Conservation (phyloP, 2,888 invertebrate species). For the Lasioglossum figueresi region DNA sequence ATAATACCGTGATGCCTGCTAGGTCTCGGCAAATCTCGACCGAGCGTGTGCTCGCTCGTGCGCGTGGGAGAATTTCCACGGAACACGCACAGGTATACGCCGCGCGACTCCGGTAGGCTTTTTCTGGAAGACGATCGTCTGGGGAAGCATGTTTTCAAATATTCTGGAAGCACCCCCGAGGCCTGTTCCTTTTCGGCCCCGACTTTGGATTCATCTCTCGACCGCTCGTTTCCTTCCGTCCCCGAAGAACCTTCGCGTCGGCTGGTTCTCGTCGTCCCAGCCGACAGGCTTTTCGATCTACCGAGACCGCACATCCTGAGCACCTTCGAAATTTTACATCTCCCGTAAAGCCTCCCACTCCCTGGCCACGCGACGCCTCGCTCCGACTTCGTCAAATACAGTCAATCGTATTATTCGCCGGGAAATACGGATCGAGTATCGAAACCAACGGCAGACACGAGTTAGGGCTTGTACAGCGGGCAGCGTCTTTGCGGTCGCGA, state of each 20-base stretch:
- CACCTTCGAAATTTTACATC: conserved; percentile 46
- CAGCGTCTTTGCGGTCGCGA: conserved; percentile 62
- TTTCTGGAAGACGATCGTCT: conserved; percentile 64
- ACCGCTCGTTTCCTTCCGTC: conserved; percentile 64
- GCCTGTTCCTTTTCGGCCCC: conserved; percentile 60
- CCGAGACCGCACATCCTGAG: conserved; percentile 19
- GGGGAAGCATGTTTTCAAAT: conserved; percentile 75
- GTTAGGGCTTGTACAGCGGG: conserved; percentile 23
- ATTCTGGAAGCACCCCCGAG: conserved; percentile 66
- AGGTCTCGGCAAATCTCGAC: conserved; percentile 40
- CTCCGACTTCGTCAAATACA: not conserved
- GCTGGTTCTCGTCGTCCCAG: not conserved
- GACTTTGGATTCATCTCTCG: conserved; percentile 69
- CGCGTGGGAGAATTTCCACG: not conserved
- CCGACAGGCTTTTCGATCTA: conserved; percentile 50
- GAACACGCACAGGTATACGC: not conserved
- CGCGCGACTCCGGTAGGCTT: conserved; percentile 50
- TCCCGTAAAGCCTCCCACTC: not conserved
- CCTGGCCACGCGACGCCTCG: too few relatives aligned
- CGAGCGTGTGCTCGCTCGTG: not conserved
- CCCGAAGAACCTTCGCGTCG: conserved; percentile 64
- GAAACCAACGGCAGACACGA: conserved; percentile 4
- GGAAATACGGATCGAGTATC: conserved; percentile 17
- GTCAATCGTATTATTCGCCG: conserved; percentile 1
- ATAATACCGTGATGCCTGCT: conserved; percentile 41